These are phyloP conservation scores for Lithobates pipiens DNA, from an alignment of 2,797 vertebrate genomes.

Conservation along the genomic window DNA sequence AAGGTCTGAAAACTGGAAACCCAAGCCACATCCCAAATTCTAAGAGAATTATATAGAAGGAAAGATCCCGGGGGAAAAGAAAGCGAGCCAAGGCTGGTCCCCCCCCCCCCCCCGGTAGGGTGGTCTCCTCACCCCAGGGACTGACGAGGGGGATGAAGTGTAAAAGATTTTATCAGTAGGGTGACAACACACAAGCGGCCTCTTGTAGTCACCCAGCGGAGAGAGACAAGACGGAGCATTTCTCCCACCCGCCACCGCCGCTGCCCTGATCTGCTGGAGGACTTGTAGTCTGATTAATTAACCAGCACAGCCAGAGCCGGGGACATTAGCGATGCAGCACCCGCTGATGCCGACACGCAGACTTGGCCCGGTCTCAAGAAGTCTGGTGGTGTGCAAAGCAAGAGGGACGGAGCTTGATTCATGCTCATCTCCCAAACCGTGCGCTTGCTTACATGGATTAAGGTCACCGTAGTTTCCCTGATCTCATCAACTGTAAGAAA, in stretches of 20 bases:
- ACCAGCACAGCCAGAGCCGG: neutral
- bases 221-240: conserved; percentile 24
- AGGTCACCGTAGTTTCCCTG: too few species aligned
- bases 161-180: conserved; percentile 43
- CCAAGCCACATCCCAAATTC: too few species aligned
- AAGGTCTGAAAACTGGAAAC: too few species aligned
- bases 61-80: too few species aligned
- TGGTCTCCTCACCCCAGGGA: neutral
- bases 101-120: neutral
- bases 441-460: too few species aligned
- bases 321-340: conserved; percentile 8
- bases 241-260: neutral
- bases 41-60: too few species aligned
- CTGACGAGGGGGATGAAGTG: neutral
- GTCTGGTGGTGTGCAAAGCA: neutral
- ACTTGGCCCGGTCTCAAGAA: neutral
- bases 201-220: conserved; percentile 16
- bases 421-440: too few species aligned
- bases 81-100: too few species aligned
- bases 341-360: neutral
- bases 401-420: too few species aligned
- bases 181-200: conserved; percentile 1
- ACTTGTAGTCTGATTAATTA: conserved; percentile 37
- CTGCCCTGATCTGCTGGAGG: neutral
- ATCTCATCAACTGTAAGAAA: too few species aligned